Base-by-base conservation (phyloP, 2,888 invertebrate genomes). In the Andrena trimmerana region DNA sequence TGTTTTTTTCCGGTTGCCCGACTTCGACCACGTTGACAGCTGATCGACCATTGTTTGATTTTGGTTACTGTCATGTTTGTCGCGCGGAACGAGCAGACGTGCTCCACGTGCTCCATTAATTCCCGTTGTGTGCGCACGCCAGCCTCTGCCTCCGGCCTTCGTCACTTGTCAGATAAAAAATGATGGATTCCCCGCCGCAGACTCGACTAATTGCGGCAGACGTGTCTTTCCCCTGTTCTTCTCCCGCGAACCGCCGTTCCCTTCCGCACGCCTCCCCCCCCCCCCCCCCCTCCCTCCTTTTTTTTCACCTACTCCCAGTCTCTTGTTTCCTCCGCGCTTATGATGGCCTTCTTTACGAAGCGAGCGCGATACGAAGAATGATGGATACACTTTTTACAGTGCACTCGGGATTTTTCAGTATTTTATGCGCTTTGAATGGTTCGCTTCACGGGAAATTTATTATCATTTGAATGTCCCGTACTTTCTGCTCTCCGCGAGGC, bases 11-110 rank as follows among this genome's bases (percentile, higher is more conserved):
- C 24, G 4, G n/a, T 27, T 6, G 20, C 10, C 24, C 24, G 13
- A 29, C 42, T 42, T 59, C 52, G 59, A 10, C 27, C 63, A 24
- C 42, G n/a, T n/a, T 31, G 83, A 84, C 78, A 85, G 67, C 63
- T 75, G 70, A 84, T 81, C 54, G 86, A 77, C 74, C 79, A 73
- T 69, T 88, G 84, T 87, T 87, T 87, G 88, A 87, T 88, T 88
- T 86, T 79, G 81, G 84, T 87, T 81, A 86, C 88, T 80, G 87
- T 87, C 87, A 81, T 87, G 87, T 87, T 78, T 62, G 57, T 54
- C 79, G 57, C 10, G 75, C 52, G 60, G 72, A 69, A 16, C 57
- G 87, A 83, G 73, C 79, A 72, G 83, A 79, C 83, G 82, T 72
- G 69, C 72, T 63, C 36, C 65, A 10, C 62, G 60, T 60, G 77